Evolutionary conservation across 92 coral and sea anemone genomes (phyloP), one percentile per base, ranked within the genome.

Genomic region (Phenganax stokvisi): DNA sequence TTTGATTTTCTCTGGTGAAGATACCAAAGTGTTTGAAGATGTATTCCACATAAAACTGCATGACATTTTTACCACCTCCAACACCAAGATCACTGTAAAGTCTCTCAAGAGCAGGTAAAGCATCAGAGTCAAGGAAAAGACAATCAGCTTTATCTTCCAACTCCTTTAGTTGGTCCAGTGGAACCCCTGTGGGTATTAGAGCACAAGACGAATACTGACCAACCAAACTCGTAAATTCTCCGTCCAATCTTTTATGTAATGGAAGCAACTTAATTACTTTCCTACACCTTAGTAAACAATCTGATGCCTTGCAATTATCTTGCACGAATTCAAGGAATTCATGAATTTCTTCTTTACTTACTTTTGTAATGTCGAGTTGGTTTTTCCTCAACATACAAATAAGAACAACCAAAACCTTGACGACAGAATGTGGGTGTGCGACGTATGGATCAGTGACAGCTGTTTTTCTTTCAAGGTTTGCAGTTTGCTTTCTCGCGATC

Each of bases 11-110:
- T 28, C 76, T 75, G 10, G 91, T 77, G 86, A 93, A 87, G n/a
- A 83, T 90, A 29, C 89, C 90, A 55, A 93, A 86, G 84, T 93
- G 87, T 56, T 90, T 92, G 65, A 91, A 83, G 77, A 93, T 76
- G 71, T 91, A 91, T 71, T 88, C 92, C 62, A 87, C 92, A 67
- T 92, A 92, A 81, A 93, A 90, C 51, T 91, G 91, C 71, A 74
- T 62, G 73, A 87, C 94, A 9, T 91, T 79, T 61, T 72, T 85
- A 11, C 81, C 68, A 47, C 69, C 83, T 20, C 86, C 89, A 13
- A 85, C 86, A 17, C 91, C 86, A 57, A 76, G 81, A 7, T 84
- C 94, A 76, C 85, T 89, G 85, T 93, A 93, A 7, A 93, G 83
- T 0, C 90, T 87, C 56, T 89, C 92, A 12, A 93, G 87, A 68